phyloP scores from a whole-genome alignment of 2,113 vertebrate species.

The Oxygymnocypris stewartii region DNA sequence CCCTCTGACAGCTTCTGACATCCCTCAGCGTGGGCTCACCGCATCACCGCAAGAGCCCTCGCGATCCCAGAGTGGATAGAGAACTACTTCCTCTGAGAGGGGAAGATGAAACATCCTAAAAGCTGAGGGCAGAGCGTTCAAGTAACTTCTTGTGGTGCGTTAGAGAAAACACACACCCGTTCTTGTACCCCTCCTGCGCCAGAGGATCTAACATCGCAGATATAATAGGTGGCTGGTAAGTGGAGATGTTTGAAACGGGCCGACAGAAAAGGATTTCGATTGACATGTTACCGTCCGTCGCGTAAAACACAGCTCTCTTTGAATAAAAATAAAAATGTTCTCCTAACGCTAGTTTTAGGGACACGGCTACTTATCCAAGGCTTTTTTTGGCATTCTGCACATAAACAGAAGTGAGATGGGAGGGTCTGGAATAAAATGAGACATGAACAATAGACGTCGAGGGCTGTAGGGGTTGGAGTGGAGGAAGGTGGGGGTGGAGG shows the following conservation, averaged over 20 bases:
- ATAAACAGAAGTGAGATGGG: constrained; percentile 55
- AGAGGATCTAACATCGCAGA: constrained; percentile 56
- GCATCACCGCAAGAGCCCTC: background rate
- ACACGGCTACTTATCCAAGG: constrained; percentile 54
- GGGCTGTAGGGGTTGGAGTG: constrained; percentile 34
- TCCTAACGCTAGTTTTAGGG: constrained; percentile 35
- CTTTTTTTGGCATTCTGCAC: constrained; percentile 53
- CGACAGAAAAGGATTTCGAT: constrained; percentile 57
- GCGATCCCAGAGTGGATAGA: constrained; percentile 34
- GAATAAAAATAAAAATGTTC: constrained; percentile 28
- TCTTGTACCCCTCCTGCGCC: constrained; percentile 52
- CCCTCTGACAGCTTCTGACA: constrained; percentile 74
- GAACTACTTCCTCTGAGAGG: background rate
- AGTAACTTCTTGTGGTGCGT: background rate
- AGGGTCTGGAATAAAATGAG: constrained; percentile 38
- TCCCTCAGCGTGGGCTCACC: constrained; percentile 68
- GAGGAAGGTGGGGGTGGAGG: constrained; percentile 62
- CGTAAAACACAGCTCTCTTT: constrained; percentile 28
- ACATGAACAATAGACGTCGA: constrained; percentile 50
- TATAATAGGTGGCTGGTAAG: constrained; percentile 66
- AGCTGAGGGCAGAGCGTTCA: background rate
- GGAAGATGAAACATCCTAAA: background rate
- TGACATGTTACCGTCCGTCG: constrained; percentile 47
- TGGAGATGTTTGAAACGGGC: constrained; percentile 64
- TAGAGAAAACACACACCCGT: constrained; percentile 32